These are phyloP conservation scores for Diorhabda carinulata DNA, from an alignment of 1,140 invertebrate species.

Conservation along the genomic window DNA sequence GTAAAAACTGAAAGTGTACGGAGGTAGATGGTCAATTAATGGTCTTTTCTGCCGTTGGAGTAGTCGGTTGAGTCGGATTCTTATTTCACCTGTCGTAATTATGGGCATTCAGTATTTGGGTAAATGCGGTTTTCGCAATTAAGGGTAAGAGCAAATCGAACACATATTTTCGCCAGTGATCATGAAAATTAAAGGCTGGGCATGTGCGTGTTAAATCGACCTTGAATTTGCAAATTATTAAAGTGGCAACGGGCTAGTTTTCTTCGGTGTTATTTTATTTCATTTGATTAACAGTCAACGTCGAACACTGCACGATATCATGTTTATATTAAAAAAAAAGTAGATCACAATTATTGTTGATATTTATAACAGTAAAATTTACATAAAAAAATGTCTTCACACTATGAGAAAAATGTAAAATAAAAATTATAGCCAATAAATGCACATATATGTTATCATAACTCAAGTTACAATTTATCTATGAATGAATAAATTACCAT, in stretches of 20 bases:
- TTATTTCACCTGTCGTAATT: not conserved
- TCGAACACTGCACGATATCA: no score
- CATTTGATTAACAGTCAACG: not conserved
- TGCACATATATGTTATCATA: no score
- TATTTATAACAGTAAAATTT: no score
- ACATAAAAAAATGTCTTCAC: no score
- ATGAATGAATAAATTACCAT: no score
- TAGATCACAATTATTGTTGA: no score
- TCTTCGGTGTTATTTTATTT: not conserved
- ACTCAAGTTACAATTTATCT: no score
- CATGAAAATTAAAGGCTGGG: not conserved
- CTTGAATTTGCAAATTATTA: not conserved
- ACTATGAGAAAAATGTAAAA: no score
- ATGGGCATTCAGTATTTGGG: not conserved
- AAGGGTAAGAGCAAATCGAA: not conserved
- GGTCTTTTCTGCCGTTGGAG: not conserved
- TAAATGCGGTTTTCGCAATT: conserved; percentile 2
- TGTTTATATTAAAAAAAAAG: no score
- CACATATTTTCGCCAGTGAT: not conserved
- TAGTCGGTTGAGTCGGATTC: not conserved
- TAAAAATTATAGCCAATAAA: no score
- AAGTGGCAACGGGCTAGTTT: not conserved
- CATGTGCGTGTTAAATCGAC: not conserved
- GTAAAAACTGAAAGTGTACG: not conserved
- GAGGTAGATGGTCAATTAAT: not conserved